phyloP scores from a whole-genome alignment of 2,888 invertebrate species.

The Epirrhoe alternata region DNA sequence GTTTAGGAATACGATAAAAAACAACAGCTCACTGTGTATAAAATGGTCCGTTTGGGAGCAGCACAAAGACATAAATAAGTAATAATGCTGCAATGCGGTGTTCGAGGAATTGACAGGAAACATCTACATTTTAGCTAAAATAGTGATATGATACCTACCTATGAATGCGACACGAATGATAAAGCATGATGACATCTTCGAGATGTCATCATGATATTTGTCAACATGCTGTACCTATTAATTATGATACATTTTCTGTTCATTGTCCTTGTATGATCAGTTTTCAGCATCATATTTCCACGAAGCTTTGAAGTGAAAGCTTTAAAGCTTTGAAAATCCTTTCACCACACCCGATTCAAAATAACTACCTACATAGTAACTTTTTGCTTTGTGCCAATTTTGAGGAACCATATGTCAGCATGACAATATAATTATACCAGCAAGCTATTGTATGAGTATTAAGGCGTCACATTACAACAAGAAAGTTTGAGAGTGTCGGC shows the following conservation, averaged over 20 bases:
- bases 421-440: background rate
- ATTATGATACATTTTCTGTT: too few relatives aligned
- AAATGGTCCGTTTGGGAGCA: constrained; percentile 62
- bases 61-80: constrained; percentile 79
- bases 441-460: constrained; percentile 34
- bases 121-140: constrained; percentile 15
- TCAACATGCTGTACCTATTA: too few relatives aligned
- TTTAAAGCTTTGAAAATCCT: too few relatives aligned
- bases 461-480: constrained; percentile 46
- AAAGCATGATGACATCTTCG: too few relatives aligned
- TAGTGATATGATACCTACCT: background rate
- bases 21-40: constrained; percentile 51
- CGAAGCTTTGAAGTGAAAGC: too few relatives aligned
- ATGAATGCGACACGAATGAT: background rate
- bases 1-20: constrained; percentile 56
- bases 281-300: too few relatives aligned
- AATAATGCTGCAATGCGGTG: constrained; percentile 78
- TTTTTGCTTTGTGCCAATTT: too few relatives aligned
- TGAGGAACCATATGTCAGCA: background rate
- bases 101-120: constrained; percentile 68
- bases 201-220: too few relatives aligned
- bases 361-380: too few relatives aligned
- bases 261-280: too few relatives aligned
- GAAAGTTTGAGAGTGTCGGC: constrained; percentile 51
- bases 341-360: too few relatives aligned